Evolutionary conservation across 2,888 invertebrate species (phyloP), one percentile per base, ranked within the genome.

Genomic region (Gerosis bhagava): DNA sequence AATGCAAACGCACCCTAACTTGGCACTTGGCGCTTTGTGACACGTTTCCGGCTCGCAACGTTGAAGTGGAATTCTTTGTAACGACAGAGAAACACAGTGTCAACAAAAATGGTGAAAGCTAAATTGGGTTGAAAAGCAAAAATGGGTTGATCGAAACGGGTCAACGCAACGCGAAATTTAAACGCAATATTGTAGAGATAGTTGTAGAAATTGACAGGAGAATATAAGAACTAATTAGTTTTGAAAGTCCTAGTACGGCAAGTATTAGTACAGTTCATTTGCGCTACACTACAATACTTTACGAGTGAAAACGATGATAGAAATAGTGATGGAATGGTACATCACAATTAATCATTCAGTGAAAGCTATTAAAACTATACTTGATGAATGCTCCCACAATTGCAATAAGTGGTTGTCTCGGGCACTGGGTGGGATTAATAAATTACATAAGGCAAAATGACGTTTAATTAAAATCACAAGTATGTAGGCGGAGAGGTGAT

Each of bases 401-500:
- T 53, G 28, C 50, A 53, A 54, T 60, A 54, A 56, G 54, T 59
- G 54, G 54, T 59, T 58, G 49, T 53, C 50, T 56, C 46, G 48
- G 40, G 50, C 48, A 34, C 13, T 46, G 39, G 39, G 21, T 46
- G 62, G 70, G 69, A 67, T 72, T 75, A 75, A 79, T 78, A 76
- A 66, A 66, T 70, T 67, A 69, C 63, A 64, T 26, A 61, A 59
- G 63, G 62, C 69, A 65, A 79, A 77, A 79, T 75, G 76, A 74
- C 77, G 68, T 81, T 82, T 83, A 83, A 84, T 83, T 83, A 81
- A 83, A 82, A 73, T 73, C 70, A 69, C 58, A 66, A 81, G 74
- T 73, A 19, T 6, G 19, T 19, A 69, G 64, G 51, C 59, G 8
- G 31, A 46, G 46, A 46, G 65, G 61, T 81, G 81, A 83, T 75